These are phyloP conservation scores for Ryuthela nishihirai DNA, from an alignment of 2,888 invertebrate species.

Conservation along the genomic window DNA sequence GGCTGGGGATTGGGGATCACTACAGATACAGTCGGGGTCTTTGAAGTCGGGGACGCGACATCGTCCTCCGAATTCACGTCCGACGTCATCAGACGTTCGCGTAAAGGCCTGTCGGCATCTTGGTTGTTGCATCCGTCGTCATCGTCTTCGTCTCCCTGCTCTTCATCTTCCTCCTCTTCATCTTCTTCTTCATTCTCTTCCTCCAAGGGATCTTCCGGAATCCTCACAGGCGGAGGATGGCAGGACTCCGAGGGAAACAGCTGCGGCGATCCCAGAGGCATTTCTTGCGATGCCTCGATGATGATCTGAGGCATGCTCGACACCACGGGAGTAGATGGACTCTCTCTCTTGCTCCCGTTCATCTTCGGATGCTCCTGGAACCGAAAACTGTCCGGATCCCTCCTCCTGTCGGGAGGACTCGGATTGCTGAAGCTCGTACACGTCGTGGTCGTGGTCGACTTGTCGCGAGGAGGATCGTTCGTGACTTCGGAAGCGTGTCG, in stretches of 20 bases:
- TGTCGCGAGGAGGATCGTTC: constrained; percentile 43
- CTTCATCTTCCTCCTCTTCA: constrained; percentile 18
- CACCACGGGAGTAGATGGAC: constrained; percentile 20
- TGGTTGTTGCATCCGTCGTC: constrained; percentile 14
- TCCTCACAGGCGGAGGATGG: constrained; percentile 2
- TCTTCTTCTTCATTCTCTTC: constrained; percentile 17
- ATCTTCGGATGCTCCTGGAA: constrained; percentile 22
- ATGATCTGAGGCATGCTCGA: constrained; percentile 41
- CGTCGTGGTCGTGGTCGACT: constrained; percentile 45
- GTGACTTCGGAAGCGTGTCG: constrained; percentile 32
- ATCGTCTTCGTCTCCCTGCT: constrained; percentile 4
- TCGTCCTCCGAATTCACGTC: constrained; percentile 1
- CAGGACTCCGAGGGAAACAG: constrained; percentile 15
- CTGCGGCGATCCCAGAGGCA: constrained; percentile 7
- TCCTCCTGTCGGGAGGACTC: constrained; percentile 34
- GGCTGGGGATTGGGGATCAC: constrained; percentile 9
- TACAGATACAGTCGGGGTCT: constrained; percentile 17
- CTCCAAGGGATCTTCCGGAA: constrained; percentile 17
- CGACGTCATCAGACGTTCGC: constrained; percentile 19
- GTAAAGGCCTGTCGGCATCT: constrained; percentile 19
- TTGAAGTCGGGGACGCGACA: constrained; percentile 16
- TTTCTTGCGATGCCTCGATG: constrained; percentile 38
- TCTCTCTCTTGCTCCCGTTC: constrained; percentile 26
- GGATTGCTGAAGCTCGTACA: constrained; percentile 46
- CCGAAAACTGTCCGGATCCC: constrained; percentile 25